Evolutionary conservation across 2,113 vertebrate genomes (phyloP).

Genomic region (Isichthys henryi): DNA sequence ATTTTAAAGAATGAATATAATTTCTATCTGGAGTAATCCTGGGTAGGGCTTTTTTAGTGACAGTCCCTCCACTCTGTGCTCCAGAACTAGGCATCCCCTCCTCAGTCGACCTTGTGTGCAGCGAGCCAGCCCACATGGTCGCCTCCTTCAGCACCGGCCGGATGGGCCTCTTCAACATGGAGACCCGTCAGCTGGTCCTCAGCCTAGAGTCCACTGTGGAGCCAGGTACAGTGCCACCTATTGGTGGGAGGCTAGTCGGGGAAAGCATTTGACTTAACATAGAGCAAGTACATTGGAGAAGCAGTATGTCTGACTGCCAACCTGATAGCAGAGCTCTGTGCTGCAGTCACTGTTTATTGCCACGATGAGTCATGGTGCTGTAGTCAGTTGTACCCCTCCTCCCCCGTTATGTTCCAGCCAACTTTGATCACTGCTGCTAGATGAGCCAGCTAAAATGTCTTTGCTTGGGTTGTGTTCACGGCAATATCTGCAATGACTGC

Average conservation of each 20-base stretch:
- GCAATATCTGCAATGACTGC: background rate
- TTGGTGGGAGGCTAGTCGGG: background rate
- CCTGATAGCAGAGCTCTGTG: background rate
- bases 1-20: too few species aligned
- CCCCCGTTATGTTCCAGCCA: background rate
- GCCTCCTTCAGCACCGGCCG: conserved; percentile 85
- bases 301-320: background rate
- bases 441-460: background rate
- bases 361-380: background rate
- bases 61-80: conserved; percentile 29
- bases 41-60: background rate
- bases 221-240: conserved; percentile 58
- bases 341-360: background rate
- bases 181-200: conserved; percentile 84
- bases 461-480: background rate
- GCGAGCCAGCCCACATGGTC: conserved; percentile 92
- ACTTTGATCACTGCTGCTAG: background rate
- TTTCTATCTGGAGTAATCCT: background rate
- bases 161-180: conserved; percentile 94
- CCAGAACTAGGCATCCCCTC: conserved; percentile 89
- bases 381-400: background rate
- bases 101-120: conserved; percentile 92
- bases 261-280: background rate
- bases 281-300: background rate
- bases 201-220: conserved; percentile 78